phyloP scores from a whole-genome alignment of 35 echinoderm and acorn worm genomes.

The Lytechinus variegatus region DNA sequence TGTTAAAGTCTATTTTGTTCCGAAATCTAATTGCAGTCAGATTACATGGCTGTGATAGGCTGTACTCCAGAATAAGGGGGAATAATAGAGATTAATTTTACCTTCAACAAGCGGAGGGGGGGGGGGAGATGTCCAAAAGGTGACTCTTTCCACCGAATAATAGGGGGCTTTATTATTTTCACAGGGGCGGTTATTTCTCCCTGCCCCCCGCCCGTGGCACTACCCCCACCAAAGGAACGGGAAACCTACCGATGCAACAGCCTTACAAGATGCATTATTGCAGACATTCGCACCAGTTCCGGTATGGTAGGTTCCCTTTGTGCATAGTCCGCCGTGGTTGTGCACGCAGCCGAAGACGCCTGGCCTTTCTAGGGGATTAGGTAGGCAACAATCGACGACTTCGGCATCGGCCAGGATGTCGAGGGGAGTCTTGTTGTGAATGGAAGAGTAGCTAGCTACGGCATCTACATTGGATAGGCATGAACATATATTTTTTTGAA shows the following conservation, averaged over 20 bases:
- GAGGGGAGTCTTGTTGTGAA: neutral
- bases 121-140: too few relatives aligned
- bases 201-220: too few relatives aligned
- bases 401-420: neutral
- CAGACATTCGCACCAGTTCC: neutral
- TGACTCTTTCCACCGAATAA: too few relatives aligned
- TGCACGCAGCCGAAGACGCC: neutral
- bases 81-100: too few relatives aligned
- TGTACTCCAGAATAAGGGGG: too few relatives aligned
- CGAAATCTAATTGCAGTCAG: too few relatives aligned
- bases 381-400: neutral
- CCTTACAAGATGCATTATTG: slow-evolving; percentile 20
- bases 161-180: too few relatives aligned
- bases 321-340: neutral
- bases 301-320: neutral
- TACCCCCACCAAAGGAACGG: too few relatives aligned
- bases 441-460: neutral
- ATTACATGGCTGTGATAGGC: too few relatives aligned
- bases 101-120: too few relatives aligned
- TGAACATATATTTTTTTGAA: neutral
- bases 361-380: neutral
- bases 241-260: slow-evolving; percentile 2
- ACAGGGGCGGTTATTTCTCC: too few relatives aligned
- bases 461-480: neutral
- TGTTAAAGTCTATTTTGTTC: too few relatives aligned